These are phyloP conservation scores for Sinocyclocheilus anshuiensis DNA, from an alignment of 2,113 vertebrate genomes.

Conservation along the genomic window DNA sequence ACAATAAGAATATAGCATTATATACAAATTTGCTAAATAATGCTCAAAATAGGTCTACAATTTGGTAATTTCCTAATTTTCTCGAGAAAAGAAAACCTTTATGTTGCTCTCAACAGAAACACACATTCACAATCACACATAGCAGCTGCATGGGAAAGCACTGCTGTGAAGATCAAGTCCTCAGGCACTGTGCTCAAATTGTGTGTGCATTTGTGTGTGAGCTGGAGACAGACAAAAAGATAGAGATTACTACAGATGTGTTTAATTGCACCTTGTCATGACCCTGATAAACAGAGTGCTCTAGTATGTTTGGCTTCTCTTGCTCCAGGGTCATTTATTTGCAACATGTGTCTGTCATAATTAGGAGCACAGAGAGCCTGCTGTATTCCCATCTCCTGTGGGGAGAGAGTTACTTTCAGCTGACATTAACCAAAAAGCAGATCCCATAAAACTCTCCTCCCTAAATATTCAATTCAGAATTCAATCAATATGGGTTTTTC, in stretches of 20 bases:
- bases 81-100: neutral
- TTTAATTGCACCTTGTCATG: slow-evolving; percentile 6
- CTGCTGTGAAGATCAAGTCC: neutral
- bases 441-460: neutral
- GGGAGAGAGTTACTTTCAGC: neutral
- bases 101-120: neutral
- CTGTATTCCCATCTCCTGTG: neutral
- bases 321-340: neutral
- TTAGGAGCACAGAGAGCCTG: neutral
- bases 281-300: slow-evolving; percentile 1
- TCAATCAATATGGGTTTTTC: neutral
- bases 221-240: neutral
- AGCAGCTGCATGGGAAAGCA: neutral
- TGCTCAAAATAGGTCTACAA: too few relatives aligned
- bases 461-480: neutral
- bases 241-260: neutral
- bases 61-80: neutral
- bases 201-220: neutral
- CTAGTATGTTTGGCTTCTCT: neutral
- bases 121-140: neutral
- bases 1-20: too few relatives aligned
- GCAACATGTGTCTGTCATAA: slow-evolving; percentile 3
- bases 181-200: neutral
- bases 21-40: too few relatives aligned
- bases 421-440: neutral